Evolutionary conservation across 2,888 invertebrate genomes (phyloP), one percentile per base, ranked within the genome.

Genomic region (Macropis europaea): DNA sequence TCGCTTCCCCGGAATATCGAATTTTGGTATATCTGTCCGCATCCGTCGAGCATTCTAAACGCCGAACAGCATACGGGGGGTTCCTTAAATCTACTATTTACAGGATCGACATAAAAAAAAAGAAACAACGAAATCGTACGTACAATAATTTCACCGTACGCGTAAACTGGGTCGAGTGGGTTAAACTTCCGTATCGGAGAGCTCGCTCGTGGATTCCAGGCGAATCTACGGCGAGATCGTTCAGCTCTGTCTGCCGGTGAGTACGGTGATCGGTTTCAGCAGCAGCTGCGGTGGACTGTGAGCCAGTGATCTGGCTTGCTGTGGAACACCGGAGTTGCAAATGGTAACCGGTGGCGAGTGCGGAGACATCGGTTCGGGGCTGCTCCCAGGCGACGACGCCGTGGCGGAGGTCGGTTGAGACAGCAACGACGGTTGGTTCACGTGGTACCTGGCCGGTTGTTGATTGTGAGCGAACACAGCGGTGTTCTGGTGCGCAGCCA

Each of bases 281-380:
- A 90, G 88, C 69, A 83, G 88, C 77, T 67, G 91, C 74, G 84
- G 90, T 84, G 82, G 90, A 82, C 72, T 89, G 81, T 92, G 89
- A 2, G 73, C 73, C 6, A 83, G 78, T 1, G 81, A 75, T 9
- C 86, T 81, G 2, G 91, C 91, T 7, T 91, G 92, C 15, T 81
- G 81, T 1, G 74, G 59, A 11, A 91, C 90, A 7, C 91, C 90
- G 7, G 92, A 91, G 28, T 89, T 88, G 24, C 90, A 90, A 74
- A 92, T 91, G 0, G 89, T 86, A 79, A 91, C 86, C 0, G 91
- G 89, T 22, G 88, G 67, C 69, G 88, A 77, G 76, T 87, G 78
- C 90, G 91, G 81, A 90, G 88, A 67, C 86, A 92, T 86, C 0
- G 93, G 90, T 60, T 90, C 90, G 4, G 90, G 93, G 73, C 92